Base-by-base conservation (phyloP, 2,888 invertebrate genomes). In the Ferrisia virgata region DNA sequence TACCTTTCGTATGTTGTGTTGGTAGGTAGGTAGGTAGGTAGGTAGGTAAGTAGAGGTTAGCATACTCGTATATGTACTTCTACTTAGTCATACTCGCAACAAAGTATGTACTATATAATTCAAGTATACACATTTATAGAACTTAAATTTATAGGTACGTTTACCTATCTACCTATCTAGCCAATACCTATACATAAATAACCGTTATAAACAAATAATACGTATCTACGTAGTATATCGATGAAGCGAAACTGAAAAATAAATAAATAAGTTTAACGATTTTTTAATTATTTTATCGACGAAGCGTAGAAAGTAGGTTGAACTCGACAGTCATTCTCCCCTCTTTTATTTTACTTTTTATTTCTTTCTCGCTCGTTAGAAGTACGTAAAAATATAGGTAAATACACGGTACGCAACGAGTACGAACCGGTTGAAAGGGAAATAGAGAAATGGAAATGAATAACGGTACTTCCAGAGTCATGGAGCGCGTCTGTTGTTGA, bases 221-320 rank as follows among this genome's bases (percentile, higher is more conserved):
- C 31, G 69, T 33, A n/a, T 5, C 22, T 36, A 76, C 72, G 11
- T 76, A 36, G 72, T n/a, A n/a, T n/a, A n/a, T n/a, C 33, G 36
- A 76, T 36, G 36, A 33, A 36, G 72, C 72, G 36, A 76, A 76
- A n/a, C 72, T 2, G 36, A n/a, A 13, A 18, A 36, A n/a, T n/a
- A 76, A 76, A 36, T 36, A 76, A 76, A n/a, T n/a, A n/a, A 76
- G 36, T 76, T 76, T 76, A 76, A 76, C 36, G 72, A 76, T 76
- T 18, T 76, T 76, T 36, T 36, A 76, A 76, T 76, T 76, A 76
- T 36, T 76, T 33, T 36, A 36, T 36, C 36, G 18, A 11, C 72
- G 72, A 76, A 76, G 72, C 72, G 36, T 36, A 76, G 72, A 76
- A 76, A 76, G 72, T 76, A 76, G 72, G 72, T 76, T 76, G 72